Conservation (phyloP, 2,113 vertebrate genomes). For the Pontoporia blainvillei region DNA sequence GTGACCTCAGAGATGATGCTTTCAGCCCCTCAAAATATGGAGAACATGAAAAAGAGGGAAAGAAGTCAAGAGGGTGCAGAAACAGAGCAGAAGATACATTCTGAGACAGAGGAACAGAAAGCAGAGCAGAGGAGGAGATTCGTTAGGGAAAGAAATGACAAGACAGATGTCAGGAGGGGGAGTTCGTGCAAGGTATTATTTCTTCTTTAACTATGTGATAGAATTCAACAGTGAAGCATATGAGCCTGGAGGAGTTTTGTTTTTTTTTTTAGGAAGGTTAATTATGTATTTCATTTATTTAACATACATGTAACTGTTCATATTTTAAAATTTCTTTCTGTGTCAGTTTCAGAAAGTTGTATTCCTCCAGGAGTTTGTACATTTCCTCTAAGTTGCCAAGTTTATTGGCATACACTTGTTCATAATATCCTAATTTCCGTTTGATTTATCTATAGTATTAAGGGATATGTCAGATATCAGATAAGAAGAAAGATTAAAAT, state of each 20-base stretch:
- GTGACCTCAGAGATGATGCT: neutral
- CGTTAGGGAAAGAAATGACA: neutral
- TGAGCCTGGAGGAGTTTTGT: neutral
- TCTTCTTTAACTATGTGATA: neutral
- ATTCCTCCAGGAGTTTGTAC: neutral
- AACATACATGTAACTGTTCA: neutral
- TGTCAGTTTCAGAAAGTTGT: neutral
- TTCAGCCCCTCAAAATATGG: neutral
- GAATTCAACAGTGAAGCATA: neutral
- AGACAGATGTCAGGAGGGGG: neutral
- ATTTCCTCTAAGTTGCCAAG: neutral
- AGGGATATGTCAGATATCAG: neutral
- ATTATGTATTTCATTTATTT: neutral
- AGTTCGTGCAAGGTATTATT: too few relatives aligned
- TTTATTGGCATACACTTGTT: neutral
- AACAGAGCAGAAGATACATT: fast-evolving
- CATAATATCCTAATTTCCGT: too few relatives aligned
- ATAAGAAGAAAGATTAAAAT: neutral
- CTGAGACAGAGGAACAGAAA: neutral
- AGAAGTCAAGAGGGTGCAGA: neutral
- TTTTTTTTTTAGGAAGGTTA: neutral
- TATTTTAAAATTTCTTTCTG: neutral
- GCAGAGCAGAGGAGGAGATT: neutral
- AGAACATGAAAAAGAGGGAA: neutral
- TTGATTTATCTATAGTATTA: neutral